Evolutionary conservation across 2,113 vertebrate genomes (phyloP).

Genomic region (Seriola aureovittata): DNA sequence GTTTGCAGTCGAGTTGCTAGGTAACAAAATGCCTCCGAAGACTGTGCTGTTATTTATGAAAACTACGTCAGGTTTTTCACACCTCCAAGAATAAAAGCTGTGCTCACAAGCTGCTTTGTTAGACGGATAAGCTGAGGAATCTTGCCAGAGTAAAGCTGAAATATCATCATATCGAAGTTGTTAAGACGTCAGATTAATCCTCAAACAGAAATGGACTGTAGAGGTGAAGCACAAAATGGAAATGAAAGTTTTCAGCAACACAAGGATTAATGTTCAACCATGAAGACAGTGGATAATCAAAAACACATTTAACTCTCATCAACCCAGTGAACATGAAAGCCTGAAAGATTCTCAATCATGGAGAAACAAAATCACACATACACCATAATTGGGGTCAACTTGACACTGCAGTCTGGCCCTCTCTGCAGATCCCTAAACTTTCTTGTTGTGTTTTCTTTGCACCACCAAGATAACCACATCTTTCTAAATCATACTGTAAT

Average conservation of each 20-base stretch:
- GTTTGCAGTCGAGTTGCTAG: conserved; percentile 80
- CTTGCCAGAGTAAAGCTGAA: conserved; percentile 17
- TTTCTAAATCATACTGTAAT: conserved; percentile 24
- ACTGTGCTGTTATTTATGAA: conserved; percentile 83
- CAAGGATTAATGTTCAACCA: neutral
- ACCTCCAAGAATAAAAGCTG: conserved; percentile 79
- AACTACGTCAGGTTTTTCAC: conserved; percentile 81
- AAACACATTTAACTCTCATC: neutral
- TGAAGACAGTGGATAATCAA: neutral
- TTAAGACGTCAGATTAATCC: neutral
- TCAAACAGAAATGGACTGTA: neutral
- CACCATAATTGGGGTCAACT: conserved; percentile 13
- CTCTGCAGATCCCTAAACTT: neutral
- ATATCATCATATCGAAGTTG: conserved; percentile 3
- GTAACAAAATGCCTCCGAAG: conserved; percentile 78
- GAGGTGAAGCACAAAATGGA: neutral
- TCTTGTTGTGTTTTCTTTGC: neutral
- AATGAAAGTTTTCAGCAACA: neutral
- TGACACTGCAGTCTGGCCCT: neutral
- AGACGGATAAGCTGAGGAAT: conserved; percentile 38
- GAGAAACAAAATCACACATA: conserved; percentile 16
- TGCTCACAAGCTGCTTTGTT: conserved; percentile 61
- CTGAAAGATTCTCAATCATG: neutral
- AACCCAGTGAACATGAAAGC: neutral
- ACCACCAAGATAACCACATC: neutral